Conservation (phyloP, 1,140 invertebrate species). For the Drosophila sucinea region DNA sequence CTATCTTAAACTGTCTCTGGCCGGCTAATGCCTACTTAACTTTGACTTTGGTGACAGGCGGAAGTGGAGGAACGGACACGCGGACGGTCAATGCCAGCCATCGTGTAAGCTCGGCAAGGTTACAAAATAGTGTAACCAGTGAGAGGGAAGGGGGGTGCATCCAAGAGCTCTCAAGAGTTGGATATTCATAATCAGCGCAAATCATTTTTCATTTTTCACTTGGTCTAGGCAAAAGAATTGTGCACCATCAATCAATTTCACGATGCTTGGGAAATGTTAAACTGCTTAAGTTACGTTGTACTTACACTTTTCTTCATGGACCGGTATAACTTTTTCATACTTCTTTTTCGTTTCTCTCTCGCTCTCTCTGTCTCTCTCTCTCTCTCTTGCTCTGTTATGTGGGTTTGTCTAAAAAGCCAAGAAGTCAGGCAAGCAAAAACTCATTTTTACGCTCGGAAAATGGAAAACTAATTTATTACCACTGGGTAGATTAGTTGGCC, state of each 20-base stretch:
- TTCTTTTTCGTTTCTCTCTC: conserved; percentile 7
- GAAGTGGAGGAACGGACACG: background rate
- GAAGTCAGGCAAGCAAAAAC: conserved; percentile 63
- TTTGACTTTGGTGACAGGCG: conserved; percentile 75
- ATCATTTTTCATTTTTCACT: conserved; percentile 76
- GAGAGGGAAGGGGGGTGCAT: background rate
- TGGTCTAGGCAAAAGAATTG: conserved; percentile 44
- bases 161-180: conserved; percentile 20
- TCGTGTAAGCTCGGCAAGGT: conserved; percentile 51
- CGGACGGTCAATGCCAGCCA: conserved; percentile 53
- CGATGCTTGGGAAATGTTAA: conserved; percentile 79
- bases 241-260: conserved; percentile 77
- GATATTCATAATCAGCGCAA: conserved; percentile 67
- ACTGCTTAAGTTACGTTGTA: conserved; percentile 79
- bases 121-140: conserved; percentile 43
- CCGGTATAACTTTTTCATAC: conserved; percentile 43
- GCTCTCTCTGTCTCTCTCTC: conserved; percentile 28
- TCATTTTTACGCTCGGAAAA: conserved; percentile 51
- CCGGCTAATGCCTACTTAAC: conserved; percentile 72
- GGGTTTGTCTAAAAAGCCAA: conserved; percentile 57
- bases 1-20: conserved; percentile 7
- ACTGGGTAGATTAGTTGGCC: conserved; percentile 13
- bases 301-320: conserved; percentile 75
- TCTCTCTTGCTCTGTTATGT: conserved; percentile 30
- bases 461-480: conserved; percentile 21